Base-by-base conservation (phyloP, 2,797 vertebrate species). In the Emydoidea blandingii region DNA sequence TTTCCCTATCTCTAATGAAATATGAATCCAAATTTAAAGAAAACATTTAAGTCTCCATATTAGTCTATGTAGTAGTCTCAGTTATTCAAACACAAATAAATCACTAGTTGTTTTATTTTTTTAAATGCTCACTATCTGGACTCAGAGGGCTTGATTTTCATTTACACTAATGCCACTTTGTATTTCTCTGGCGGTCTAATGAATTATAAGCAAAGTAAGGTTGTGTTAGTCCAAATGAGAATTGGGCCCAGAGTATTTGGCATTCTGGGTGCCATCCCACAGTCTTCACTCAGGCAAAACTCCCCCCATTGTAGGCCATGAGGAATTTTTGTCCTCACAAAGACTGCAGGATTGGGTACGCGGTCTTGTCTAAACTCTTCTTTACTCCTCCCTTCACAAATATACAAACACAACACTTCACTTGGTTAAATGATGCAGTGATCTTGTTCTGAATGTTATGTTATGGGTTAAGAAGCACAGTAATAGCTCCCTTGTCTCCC, bases 391-490 rank as follows among this genome's bases (percentile, higher is more conserved):
- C 59, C 27, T 89, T 68, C 10, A 0, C 62, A 65, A 89, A 11
- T 0, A 0, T 10, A 52, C 1, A 5, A 84, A 86, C 54, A 88
- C 82, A 83, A 80, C 74, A 89, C 93, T 96, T 81, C 21, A 15
- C 41, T 85, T 87, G 52, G 92, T 95, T 96, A 96, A 96, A 94
- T 93, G 94, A 94, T 93, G 91, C 92, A 5, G 65, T 79, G 79
- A 91, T 97, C 94, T 96, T 92, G 41, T 97, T 96, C 89, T 7
- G 76, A 94, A 96, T 29, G 90, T 81, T 91, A 7, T 11, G 96
- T 96, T 97, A 96, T 97, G 96, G 96, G 97, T 98, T 98, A 98
- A 97, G 95, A 96, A 97, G 92, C 89, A 93, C 53, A 76, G 92
- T 96, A 98, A 97, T 95, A 97, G 93, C 96, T 95, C 95, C 94